Conservation (phyloP, 2,797 vertebrate species). For the Poeciliopsis infans region DNA sequence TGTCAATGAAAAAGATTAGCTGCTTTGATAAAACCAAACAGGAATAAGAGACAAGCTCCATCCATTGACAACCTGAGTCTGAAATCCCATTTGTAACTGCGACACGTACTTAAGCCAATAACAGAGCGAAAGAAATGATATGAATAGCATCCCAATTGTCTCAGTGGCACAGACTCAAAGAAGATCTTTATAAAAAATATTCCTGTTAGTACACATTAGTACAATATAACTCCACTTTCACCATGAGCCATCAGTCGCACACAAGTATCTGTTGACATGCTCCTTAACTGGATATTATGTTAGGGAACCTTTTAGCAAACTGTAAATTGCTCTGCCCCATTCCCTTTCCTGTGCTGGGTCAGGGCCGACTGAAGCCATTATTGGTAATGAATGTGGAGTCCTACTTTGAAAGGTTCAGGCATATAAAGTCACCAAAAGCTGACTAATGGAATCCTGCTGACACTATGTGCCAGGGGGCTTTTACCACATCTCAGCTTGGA, state of each 20-base stretch:
- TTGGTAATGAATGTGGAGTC: conserved; percentile 86
- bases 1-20: not conserved
- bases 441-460: conserved; percentile 87
- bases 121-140: conserved; percentile 29
- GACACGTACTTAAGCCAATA: conserved; percentile 18
- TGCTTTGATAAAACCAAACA: not conserved
- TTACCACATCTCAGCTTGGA: conserved; percentile 78
- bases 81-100: conserved; percentile 20
- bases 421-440: conserved; percentile 85
- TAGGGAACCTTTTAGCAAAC: conserved; percentile 86
- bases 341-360: conserved; percentile 82
- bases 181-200: conserved; percentile 75
- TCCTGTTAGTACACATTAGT: conserved; percentile 79
- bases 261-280: conserved; percentile 90
- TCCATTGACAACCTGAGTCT: conserved; percentile 21
- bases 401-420: conserved; percentile 87
- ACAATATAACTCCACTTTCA: conserved; percentile 77
- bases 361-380: conserved; percentile 86
- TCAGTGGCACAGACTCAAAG: conserved; percentile 45
- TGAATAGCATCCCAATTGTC: conserved; percentile 41
- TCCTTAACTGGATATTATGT: conserved; percentile 88
- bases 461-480: conserved; percentile 74
- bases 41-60: not conserved
- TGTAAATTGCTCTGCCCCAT: conserved; percentile 83
- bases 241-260: conserved; percentile 75